Evolutionary conservation across 2,888 invertebrate species (phyloP).

Genomic region (Anaspis maculata): DNA sequence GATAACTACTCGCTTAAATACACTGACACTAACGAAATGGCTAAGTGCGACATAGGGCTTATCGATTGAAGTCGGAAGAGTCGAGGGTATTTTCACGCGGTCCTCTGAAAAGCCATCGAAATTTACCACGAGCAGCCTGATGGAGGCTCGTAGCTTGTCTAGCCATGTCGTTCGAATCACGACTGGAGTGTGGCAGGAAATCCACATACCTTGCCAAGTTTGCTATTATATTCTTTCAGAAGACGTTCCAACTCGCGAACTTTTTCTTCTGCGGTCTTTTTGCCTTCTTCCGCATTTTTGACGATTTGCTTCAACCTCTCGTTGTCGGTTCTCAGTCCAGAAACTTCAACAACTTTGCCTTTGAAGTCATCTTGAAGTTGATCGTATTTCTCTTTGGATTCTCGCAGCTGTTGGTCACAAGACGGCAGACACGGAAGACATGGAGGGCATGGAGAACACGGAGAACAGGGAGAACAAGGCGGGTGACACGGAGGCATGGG

Average conservation of each 20-base stretch:
- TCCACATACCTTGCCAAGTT: too few relatives aligned
- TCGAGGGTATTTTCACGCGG: too few relatives aligned
- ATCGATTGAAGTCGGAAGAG: too few relatives aligned
- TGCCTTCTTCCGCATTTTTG: conserved; percentile 40
- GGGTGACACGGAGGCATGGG: conserved; percentile 32
- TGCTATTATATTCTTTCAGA: conserved; percentile 36
- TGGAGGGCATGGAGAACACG: conserved; percentile 22
- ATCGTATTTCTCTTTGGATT: conserved; percentile 52
- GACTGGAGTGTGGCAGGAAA: too few relatives aligned
- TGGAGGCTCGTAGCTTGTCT: too few relatives aligned
- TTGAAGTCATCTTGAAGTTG: conserved; percentile 61
- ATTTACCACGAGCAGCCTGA: too few relatives aligned
- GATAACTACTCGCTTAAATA: too few relatives aligned
- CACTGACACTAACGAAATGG: too few relatives aligned
- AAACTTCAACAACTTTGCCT: conserved; percentile 59
- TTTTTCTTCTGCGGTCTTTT: conserved; percentile 52
- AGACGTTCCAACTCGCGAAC: conserved; percentile 51
- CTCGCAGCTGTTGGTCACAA: conserved; percentile 47
- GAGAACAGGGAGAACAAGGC: conserved; percentile 20
- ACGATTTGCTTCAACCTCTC: conserved; percentile 43
- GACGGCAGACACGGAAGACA: too few relatives aligned
- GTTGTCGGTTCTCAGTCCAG: conserved; percentile 45
- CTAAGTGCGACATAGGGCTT: too few relatives aligned
- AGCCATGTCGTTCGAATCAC: too few relatives aligned
- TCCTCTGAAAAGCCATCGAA: too few relatives aligned